phyloP scores from a whole-genome alignment of 1,140 invertebrate species.

The Achroia grisella region DNA sequence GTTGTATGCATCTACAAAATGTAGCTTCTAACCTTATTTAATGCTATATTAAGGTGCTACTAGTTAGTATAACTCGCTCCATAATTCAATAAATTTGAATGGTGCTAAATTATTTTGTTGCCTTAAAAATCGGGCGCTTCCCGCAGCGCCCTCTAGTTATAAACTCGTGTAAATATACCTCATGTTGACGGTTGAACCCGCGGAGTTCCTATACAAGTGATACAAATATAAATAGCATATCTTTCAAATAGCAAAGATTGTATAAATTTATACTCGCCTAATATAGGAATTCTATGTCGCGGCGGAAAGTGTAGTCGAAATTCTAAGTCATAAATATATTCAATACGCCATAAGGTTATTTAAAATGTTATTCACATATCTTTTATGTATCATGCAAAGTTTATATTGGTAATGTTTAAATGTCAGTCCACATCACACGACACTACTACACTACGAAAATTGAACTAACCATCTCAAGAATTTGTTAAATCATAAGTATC shows the following conservation, averaged over 20 bases:
- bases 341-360: neutral
- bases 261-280: constrained; percentile 8
- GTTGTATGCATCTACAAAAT: too few species aligned
- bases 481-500: too few species aligned
- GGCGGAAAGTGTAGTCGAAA: neutral
- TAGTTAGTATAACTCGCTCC: constrained; percentile 4
- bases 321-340: neutral
- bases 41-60: constrained; percentile 6
- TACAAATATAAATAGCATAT: constrained; percentile 10
- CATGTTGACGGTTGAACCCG: constrained; percentile 1
- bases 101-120: constrained; percentile 25
- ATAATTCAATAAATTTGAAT: constrained; percentile 4
- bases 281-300: constrained; percentile 3
- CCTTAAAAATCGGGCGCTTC: constrained; percentile 16
- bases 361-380: too few species aligned
- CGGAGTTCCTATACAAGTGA: constrained; percentile 9
- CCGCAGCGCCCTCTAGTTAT: neutral
- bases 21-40: too few species aligned
- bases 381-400: too few species aligned
- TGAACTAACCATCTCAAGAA: too few species aligned
- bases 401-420: too few species aligned
- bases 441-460: too few species aligned
- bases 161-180: neutral
- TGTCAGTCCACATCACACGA: too few species aligned
- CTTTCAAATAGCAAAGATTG: constrained; percentile 9